A percentile compares a stretch with the other conserved stretches of the same genome.
These are phyloP conservation scores for Pelodytes ibericus DNA, from an alignment of 2,797 vertebrate species.

Conservation along the genomic window DNA sequence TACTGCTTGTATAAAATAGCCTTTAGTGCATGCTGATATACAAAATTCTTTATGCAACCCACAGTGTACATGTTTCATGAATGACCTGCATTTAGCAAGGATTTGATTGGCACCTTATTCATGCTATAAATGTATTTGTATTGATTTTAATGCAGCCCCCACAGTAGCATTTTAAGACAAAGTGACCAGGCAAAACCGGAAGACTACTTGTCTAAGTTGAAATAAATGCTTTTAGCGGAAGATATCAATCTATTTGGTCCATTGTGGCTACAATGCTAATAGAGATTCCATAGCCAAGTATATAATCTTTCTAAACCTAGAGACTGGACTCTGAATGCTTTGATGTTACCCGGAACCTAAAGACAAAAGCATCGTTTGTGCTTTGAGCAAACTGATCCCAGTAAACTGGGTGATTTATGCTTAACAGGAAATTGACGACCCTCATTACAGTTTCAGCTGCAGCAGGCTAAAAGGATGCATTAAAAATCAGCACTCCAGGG, in stretches of 20 bases:
- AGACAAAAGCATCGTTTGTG: slow-evolving; percentile 19
- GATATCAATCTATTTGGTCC: slow-evolving; percentile 19
- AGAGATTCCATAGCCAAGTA: slow-evolving; percentile 31
- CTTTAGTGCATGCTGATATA: no score
- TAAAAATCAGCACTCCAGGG: slow-evolving; percentile 10
- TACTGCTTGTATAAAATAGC: no score
- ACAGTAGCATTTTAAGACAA: neutral
- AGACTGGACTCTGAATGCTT: slow-evolving; percentile 22
- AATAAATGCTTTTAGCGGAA: slow-evolving; percentile 26
- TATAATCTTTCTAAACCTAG: slow-evolving; percentile 24
- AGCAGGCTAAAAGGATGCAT: slow-evolving; percentile 5
- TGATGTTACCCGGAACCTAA: slow-evolving; percentile 36
- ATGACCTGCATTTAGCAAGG: no score
- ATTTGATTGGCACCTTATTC: no score
- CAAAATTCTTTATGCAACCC: no score
- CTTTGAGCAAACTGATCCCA: slow-evolving; percentile 39
- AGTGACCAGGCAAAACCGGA: neutral
- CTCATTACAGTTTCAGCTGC: slow-evolving; percentile 32
- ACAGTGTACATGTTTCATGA: no score
- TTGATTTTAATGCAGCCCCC: neutral
- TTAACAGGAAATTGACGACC: slow-evolving; percentile 24
- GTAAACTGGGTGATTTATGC: slow-evolving; percentile 40
- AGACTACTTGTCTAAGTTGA: slow-evolving; percentile 17
- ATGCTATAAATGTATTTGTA: neutral
- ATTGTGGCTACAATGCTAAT: slow-evolving; percentile 19